These are phyloP conservation scores for Drosophila pallidifrons DNA, from an alignment of 1,140 invertebrate species.

Conservation along the genomic window DNA sequence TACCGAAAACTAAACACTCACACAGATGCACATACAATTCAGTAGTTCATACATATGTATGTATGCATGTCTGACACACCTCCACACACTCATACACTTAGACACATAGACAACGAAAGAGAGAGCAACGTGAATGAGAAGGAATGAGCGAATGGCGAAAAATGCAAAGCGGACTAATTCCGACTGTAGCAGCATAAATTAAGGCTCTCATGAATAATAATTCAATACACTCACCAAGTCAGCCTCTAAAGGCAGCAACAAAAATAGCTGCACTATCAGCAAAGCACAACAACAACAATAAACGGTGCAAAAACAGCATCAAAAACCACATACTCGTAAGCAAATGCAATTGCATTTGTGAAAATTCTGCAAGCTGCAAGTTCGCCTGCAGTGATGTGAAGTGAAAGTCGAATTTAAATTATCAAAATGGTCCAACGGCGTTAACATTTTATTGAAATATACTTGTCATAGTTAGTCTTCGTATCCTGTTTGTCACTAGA, in stretches of 20 bases:
- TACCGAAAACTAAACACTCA: conserved; percentile 68
- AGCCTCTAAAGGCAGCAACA: conserved; percentile 55
- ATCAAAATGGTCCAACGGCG: too few species aligned
- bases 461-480: neutral
- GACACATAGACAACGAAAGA: conserved; percentile 16
- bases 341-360: conserved; percentile 28
- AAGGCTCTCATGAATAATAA: conserved; percentile 82
- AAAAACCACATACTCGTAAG: conserved; percentile 37
- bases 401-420: too few species aligned
- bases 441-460: conserved; percentile 5
- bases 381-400: conserved; percentile 1
- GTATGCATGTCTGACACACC: too few species aligned
- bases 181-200: conserved; percentile 82
- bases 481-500: conserved; percentile 30
- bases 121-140: neutral
- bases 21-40: conserved; percentile 20
- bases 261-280: conserved; percentile 46
- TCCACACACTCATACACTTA: too few species aligned
- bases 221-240: conserved; percentile 67
- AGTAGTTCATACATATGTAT: conserved; percentile 38
- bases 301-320: conserved; percentile 36
- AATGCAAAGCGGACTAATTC: conserved; percentile 80
- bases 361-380: conserved; percentile 9
- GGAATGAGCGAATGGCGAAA: conserved; percentile 51
- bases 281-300: conserved; percentile 35